Base-by-base conservation (phyloP, 2,797 vertebrate genomes). In the Muraenolepis orangiensis region DNA sequence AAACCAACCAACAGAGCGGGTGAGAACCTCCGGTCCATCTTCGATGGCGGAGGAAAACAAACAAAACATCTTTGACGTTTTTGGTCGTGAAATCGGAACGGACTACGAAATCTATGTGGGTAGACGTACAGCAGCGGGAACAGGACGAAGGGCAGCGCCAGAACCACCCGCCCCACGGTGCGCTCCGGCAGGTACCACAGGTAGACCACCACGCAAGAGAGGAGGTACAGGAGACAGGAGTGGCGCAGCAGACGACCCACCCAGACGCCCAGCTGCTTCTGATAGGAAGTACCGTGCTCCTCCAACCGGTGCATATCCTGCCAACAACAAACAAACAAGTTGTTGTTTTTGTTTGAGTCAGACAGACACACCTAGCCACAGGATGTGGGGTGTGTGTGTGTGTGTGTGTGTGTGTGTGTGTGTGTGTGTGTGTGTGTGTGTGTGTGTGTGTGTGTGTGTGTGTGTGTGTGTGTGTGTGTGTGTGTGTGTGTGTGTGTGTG, bases 71-170 rank as follows among this genome's bases (percentile, higher is more conserved):
- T n/a, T n/a, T n/a, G n/a, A n/a, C n/a, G n/a, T n/a, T n/a, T n/a
- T n/a, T n/a, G n/a, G n/a, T n/a, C n/a, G n/a, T n/a, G n/a, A n/a
- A n/a, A n/a, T n/a, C n/a, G n/a, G n/a, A n/a, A n/a, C n/a, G n/a
- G n/a, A n/a, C n/a, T n/a, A n/a, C n/a, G n/a, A n/a, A n/a, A n/a
- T n/a, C n/a, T n/a, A n/a, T n/a, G n/a, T n/a, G 42, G 64, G 28
- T 79, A 86, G 91, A 98, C 98, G 98, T 94, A 99, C 98, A 99
- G 91, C 74, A 96, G 80, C 3, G 97, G 98, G 93, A 98, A 97
- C 73, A 96, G 78, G 89, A 99, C 81, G 88, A 98, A 96, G 14
- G 95, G 95, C 82, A 98, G 93, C 34, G 92, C 93, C 90, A 97
- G 90, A 72, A 95, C 87, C 73, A 99, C 85, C 75, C 94, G 95